Evolutionary conservation across 2,113 vertebrate genomes (phyloP).

Genomic region (Petrocephalus zakoni): DNA sequence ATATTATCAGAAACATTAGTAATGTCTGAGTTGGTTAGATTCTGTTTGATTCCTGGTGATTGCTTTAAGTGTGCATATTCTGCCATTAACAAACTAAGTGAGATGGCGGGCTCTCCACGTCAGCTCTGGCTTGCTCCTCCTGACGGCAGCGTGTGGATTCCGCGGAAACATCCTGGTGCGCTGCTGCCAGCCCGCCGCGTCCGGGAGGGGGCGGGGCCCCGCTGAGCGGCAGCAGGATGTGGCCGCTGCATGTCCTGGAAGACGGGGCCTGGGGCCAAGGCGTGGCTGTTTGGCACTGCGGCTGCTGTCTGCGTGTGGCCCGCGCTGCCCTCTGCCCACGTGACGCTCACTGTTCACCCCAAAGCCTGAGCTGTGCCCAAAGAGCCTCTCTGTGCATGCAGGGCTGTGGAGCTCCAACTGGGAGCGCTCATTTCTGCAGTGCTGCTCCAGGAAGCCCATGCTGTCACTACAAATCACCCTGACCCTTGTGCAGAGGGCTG

Average conservation of each 20-base stretch:
- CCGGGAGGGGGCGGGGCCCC: slow-evolving; percentile 30
- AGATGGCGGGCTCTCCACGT: background rate
- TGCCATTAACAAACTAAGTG: background rate
- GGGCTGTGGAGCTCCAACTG: background rate
- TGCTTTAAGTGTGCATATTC: background rate
- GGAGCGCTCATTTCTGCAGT: too few relatives aligned
- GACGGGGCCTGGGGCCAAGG: background rate
- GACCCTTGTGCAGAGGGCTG: background rate
- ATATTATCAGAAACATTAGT: background rate
- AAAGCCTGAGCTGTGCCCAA: background rate
- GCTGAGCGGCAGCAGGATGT: slow-evolving; percentile 51
- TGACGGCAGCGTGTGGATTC: background rate
- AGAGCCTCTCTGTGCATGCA: background rate
- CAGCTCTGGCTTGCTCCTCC: background rate
- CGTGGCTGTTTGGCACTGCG: background rate
- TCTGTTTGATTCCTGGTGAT: background rate
- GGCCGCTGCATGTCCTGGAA: slow-evolving; percentile 40
- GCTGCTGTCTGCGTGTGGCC: background rate
- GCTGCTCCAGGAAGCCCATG: background rate
- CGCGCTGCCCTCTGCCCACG: background rate
- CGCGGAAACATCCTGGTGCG: slow-evolving; percentile 33
- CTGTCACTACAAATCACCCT: background rate
- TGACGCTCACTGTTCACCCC: background rate
- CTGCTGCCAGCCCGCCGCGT: slow-evolving; percentile 24
- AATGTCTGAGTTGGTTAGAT: background rate